These are phyloP conservation scores for Ptychodera flava DNA, from an alignment of 35 echinoderm and acorn worm species.

Conservation along the genomic window DNA sequence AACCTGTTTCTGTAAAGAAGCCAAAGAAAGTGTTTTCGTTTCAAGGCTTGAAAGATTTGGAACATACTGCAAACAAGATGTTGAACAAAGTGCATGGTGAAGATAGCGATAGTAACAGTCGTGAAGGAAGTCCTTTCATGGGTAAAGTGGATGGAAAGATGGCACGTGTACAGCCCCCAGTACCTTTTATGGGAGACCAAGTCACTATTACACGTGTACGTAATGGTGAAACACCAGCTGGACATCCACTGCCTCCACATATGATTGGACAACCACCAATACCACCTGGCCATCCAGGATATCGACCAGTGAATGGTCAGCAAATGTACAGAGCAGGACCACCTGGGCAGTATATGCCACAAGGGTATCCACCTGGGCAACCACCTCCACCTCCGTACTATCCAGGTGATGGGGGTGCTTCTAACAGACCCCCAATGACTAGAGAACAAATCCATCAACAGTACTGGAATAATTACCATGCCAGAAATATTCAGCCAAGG, in stretches of 20 bases:
- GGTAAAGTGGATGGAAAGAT: background rate
- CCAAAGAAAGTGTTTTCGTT: conserved; percentile 6
- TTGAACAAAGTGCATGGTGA: background rate
- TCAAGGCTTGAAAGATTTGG: background rate
- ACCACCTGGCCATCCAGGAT: conserved; percentile 12
- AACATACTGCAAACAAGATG: background rate
- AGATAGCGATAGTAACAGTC: conserved; percentile 27
- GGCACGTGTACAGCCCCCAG: background rate
- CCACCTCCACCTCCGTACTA: background rate
- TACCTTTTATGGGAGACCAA: background rate
- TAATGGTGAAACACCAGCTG: conserved; percentile 5
- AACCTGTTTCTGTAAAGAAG: background rate
- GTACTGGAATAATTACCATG: background rate
- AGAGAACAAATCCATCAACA: background rate
- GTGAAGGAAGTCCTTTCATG: conserved; percentile 9
- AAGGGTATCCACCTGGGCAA: background rate
- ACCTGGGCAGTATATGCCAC: background rate
- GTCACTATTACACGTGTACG: background rate
- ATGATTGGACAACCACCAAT: background rate
- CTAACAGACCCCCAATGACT: background rate
- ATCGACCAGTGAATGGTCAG: no score
- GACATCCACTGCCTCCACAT: background rate
- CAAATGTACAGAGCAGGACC: background rate
- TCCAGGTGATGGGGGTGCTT: background rate
- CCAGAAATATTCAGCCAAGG: background rate